phyloP scores from a whole-genome alignment of 2,888 invertebrate species.

The Cantharis lateralis region DNA sequence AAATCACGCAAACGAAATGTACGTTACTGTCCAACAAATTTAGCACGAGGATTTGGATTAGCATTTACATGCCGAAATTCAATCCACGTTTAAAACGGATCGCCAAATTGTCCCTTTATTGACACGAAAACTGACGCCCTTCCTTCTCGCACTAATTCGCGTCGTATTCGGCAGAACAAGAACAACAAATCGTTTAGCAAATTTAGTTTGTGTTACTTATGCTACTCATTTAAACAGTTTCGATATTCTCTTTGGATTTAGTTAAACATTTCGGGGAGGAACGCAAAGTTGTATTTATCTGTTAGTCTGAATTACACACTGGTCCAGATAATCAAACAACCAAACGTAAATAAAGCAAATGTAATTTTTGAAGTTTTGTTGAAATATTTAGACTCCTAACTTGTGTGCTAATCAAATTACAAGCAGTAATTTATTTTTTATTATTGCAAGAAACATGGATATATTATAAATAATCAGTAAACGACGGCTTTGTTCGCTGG shows the following conservation, averaged over 20 bases:
- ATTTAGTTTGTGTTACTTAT: constrained; percentile 6
- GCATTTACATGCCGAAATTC: constrained; percentile 30
- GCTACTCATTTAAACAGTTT: constrained; percentile 11
- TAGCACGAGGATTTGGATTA: constrained; percentile 27
- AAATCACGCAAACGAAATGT: constrained; percentile 25
- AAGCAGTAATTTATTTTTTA: too few relatives aligned
- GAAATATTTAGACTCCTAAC: background rate
- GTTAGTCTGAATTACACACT: background rate
- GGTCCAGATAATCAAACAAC: background rate
- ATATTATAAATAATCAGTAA: too few relatives aligned
- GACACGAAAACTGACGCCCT: constrained; percentile 17
- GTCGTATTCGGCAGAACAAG: background rate
- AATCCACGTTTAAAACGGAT: constrained; percentile 22
- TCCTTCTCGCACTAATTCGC: constrained; percentile 5
- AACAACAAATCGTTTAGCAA: constrained; percentile 11
- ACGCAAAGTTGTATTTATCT: background rate
- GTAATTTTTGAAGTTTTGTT: background rate
- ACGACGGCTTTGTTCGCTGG: too few relatives aligned
- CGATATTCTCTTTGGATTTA: constrained; percentile 5
- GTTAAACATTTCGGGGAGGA: constrained; percentile 2
- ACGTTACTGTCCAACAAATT: constrained; percentile 22
- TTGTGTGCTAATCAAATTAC: background rate
- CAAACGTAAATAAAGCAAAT: background rate
- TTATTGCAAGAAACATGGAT: too few relatives aligned
- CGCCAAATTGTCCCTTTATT: constrained; percentile 21